Conservation (phyloP, 2,888 invertebrate genomes). For the Buathra laborator region DNA sequence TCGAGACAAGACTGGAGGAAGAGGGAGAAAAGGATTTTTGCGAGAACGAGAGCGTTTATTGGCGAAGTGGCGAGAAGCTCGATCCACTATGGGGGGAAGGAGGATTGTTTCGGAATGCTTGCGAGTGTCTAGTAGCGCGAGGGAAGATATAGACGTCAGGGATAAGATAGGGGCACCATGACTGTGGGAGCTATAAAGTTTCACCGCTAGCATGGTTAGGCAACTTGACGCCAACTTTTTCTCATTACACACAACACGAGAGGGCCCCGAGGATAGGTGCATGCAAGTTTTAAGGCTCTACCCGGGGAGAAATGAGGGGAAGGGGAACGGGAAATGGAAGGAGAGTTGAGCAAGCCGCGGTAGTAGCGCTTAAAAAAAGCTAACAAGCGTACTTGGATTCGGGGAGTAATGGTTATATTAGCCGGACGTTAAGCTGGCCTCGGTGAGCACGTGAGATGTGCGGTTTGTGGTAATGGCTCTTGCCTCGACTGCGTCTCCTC, state of each 20-base stretch:
- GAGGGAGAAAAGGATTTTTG: slow-evolving; percentile 28
- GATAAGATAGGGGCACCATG: slow-evolving; percentile 49
- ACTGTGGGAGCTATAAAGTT: slow-evolving; percentile 62
- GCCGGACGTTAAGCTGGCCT: slow-evolving; percentile 43
- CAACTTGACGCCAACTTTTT: slow-evolving; percentile 68
- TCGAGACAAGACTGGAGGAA: not conserved
- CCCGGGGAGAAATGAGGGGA: not conserved
- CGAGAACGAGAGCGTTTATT: not conserved
- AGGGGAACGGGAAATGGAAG: slow-evolving; percentile 24
- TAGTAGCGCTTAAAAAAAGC: slow-evolving; percentile 49
- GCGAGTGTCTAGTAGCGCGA: slow-evolving; percentile 18
- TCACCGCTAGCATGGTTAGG: slow-evolving; percentile 44
- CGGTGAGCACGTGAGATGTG: slow-evolving; percentile 66
- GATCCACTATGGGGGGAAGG: too few relatives aligned
- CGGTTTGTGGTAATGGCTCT: slow-evolving; percentile 65
- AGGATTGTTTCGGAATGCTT: slow-evolving; percentile 15
- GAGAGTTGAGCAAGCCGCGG: slow-evolving; percentile 1
- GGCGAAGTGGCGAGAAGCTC: slow-evolving; percentile 28
- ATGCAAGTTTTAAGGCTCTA: slow-evolving; percentile 55
- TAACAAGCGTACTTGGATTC: slow-evolving; percentile 66
- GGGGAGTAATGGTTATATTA: slow-evolving; percentile 66
- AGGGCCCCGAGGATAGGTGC: slow-evolving; percentile 44
- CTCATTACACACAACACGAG: slow-evolving; percentile 60
- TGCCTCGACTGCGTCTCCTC: slow-evolving; percentile 43
- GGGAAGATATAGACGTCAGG: slow-evolving; percentile 52